phyloP scores from a whole-genome alignment of 2,888 invertebrate genomes.

The Eurytoma adleriae region DNA sequence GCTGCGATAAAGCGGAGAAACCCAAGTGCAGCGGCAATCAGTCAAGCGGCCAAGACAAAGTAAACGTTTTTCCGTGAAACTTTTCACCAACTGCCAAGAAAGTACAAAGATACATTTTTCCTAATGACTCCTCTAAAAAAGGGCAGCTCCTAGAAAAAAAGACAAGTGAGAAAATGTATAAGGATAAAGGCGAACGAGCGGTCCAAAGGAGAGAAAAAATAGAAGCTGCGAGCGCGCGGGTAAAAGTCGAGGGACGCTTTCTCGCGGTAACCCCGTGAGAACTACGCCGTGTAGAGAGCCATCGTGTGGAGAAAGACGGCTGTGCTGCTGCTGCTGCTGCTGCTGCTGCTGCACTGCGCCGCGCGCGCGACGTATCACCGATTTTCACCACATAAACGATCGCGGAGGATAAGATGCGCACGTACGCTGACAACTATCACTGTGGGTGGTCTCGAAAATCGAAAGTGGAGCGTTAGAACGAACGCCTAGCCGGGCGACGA shows the following conservation, averaged over 20 bases:
- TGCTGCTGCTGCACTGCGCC: neutral
- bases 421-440: constrained; percentile 58
- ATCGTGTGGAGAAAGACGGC: constrained; percentile 7
- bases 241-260: constrained; percentile 65
- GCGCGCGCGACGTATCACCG: neutral
- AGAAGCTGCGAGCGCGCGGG: constrained; percentile 1
- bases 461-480: constrained; percentile 60
- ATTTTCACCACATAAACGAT: constrained; percentile 48
- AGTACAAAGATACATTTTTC: no score
- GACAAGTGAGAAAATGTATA: constrained; percentile 27
- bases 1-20: neutral
- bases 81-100: no score
- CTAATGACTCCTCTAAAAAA: no score
- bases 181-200: constrained; percentile 11
- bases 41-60: no score
- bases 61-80: no score
- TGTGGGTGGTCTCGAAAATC: constrained; percentile 60
- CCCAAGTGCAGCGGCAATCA: no score
- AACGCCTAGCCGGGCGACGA: constrained; percentile 1
- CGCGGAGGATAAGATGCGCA: constrained; percentile 55
- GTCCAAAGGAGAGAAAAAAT: constrained; percentile 17
- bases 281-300: constrained; percentile 60
- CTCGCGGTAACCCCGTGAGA: constrained; percentile 72
- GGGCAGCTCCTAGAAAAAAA: neutral
- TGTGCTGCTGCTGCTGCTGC: neutral